phyloP scores from a whole-genome alignment of 2,113 vertebrate species.

The Limanda limanda region DNA sequence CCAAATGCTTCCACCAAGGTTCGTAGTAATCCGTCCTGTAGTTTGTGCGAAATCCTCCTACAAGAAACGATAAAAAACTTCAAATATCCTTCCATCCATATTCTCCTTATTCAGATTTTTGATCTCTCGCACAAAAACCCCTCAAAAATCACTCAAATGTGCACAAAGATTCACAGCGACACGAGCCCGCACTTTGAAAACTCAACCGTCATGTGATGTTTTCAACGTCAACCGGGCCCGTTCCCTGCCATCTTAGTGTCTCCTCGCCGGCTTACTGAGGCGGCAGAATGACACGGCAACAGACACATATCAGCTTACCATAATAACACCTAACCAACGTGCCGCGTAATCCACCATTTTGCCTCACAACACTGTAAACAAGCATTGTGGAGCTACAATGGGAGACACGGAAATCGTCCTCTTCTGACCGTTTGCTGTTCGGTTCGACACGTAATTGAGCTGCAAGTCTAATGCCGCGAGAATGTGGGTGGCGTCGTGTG shows the following conservation, averaged over 20 bases:
- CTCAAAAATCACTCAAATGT: not conserved
- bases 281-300: constrained; percentile 57
- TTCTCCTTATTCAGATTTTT: constrained; percentile 23
- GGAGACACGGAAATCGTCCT: constrained; percentile 37
- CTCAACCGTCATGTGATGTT: constrained; percentile 32
- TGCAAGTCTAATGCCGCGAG: constrained; percentile 41
- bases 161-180: constrained; percentile 5
- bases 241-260: constrained; percentile 76
- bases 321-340: constrained; percentile 62
- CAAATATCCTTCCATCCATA: not conserved
- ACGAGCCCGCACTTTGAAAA: constrained; percentile 10
- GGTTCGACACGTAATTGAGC: constrained; percentile 49
- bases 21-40: not conserved
- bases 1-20: not conserved
- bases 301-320: constrained; percentile 71
- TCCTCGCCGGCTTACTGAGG: constrained; percentile 59
- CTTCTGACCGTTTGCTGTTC: constrained; percentile 41
- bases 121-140: constrained; percentile 17
- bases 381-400: constrained; percentile 44
- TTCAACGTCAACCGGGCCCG: constrained; percentile 44
- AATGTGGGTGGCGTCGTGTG: constrained; percentile 49
- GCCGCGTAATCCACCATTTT: constrained; percentile 59
- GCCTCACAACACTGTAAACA: constrained; percentile 50
- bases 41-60: not conserved
- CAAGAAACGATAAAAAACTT: too few relatives aligned